A percentile compares a stretch with the other conserved stretches of the same genome.
These are phyloP conservation scores for Argentina silus DNA, from an alignment of 2,797 vertebrate genomes.

Conservation along the genomic window DNA sequence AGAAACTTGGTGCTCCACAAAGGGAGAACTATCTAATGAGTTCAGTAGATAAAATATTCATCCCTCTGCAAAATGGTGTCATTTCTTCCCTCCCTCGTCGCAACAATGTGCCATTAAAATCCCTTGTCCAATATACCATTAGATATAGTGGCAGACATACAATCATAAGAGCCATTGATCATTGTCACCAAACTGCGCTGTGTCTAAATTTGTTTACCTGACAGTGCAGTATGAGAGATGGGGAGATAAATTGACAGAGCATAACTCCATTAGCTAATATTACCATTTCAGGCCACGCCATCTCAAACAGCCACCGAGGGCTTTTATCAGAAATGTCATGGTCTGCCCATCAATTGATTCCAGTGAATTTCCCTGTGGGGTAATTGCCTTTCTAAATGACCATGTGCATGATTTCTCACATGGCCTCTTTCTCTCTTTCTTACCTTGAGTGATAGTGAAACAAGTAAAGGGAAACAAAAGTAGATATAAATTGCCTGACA, in stretches of 20 bases:
- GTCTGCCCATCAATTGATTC: conserved; percentile 23
- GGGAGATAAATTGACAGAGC: conserved; percentile 18
- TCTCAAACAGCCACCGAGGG: conserved; percentile 5
- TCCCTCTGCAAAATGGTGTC: conserved; percentile 60
- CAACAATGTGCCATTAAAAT: conserved; percentile 21
- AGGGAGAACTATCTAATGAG: conserved; percentile 65
- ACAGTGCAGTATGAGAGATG: conserved; percentile 9
- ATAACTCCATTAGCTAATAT: conserved; percentile 34
- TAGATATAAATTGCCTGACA: background rate
- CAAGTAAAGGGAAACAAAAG: background rate
- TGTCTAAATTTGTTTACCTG: conserved; percentile 23
- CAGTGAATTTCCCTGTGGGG: conserved; percentile 22
- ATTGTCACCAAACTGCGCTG: conserved; percentile 39
- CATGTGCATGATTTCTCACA: conserved; percentile 15
- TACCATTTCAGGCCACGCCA: conserved; percentile 15
- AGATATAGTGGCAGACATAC: conserved; percentile 41
- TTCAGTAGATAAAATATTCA: conserved; percentile 69
- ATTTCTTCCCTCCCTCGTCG: background rate
- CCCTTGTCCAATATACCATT: conserved; percentile 42
- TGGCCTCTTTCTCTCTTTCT: background rate
- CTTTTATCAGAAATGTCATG: conserved; percentile 27
- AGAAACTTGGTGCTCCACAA: conserved; percentile 61
- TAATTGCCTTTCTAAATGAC: conserved; percentile 18
- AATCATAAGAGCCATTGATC: conserved; percentile 45
- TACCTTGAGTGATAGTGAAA: background rate